These are phyloP conservation scores for Drosophila busckii DNA, from an alignment of 1,140 invertebrate species.

Conservation along the genomic window DNA sequence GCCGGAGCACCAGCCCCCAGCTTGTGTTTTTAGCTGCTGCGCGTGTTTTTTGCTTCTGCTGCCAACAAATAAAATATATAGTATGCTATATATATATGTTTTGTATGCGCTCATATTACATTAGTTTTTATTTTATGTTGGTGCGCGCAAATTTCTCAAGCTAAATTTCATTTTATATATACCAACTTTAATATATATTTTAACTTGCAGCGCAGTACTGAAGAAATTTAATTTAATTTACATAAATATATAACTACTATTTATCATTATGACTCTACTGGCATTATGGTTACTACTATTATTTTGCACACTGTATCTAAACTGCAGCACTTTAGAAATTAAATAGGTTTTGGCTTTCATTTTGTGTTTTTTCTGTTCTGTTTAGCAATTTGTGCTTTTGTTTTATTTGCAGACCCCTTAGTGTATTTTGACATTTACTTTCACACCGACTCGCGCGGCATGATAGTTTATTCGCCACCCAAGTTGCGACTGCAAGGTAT, in stretches of 20 bases:
- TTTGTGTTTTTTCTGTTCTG: slow-evolving; percentile 44
- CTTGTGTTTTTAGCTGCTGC: slow-evolving; percentile 18
- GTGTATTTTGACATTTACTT: slow-evolving; percentile 88
- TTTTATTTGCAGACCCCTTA: slow-evolving; percentile 85
- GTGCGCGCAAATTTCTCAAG: neutral
- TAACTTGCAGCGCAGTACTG: too few species aligned
- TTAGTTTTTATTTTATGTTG: neutral
- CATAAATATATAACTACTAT: too few species aligned
- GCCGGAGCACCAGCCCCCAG: slow-evolving; percentile 37
- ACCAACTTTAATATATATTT: neutral
- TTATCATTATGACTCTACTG: too few species aligned
- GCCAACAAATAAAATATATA: slow-evolving; percentile 12
- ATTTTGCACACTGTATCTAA: too few species aligned
- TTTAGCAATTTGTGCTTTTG: slow-evolving; percentile 75
- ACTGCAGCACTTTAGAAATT: too few species aligned
- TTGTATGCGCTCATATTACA: slow-evolving; percentile 16
- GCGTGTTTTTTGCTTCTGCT: slow-evolving; percentile 9
- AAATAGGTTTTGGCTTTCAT: too few species aligned
- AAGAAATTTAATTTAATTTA: slow-evolving; percentile 1
- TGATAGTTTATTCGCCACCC: slow-evolving; percentile 84
- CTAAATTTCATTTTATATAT: too few species aligned
- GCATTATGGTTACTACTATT: too few species aligned
- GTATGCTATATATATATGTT: neutral
- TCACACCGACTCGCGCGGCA: slow-evolving; percentile 88
- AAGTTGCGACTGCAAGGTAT: slow-evolving; percentile 87